phyloP scores from a whole-genome alignment of 2,113 vertebrate genomes.

The Catagonus wagneri region DNA sequence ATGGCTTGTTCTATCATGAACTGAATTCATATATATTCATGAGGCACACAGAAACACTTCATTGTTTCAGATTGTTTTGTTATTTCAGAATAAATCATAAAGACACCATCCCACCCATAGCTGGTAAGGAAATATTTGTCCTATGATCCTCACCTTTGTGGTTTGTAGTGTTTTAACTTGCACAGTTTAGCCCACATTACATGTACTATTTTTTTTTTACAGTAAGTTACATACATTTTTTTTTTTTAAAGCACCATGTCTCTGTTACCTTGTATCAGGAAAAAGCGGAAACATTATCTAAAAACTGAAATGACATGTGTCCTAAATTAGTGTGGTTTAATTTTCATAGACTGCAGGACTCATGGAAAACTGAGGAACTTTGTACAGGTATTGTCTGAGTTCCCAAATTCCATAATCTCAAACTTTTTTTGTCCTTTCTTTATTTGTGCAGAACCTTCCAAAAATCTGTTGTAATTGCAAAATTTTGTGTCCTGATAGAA shows the following conservation, averaged over 20 bases:
- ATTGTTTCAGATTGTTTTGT: constrained; percentile 86
- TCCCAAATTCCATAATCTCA: constrained; percentile 48
- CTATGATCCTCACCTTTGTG: constrained; percentile 76
- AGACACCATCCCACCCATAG: constrained; percentile 63
- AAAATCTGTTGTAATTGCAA: constrained; percentile 30
- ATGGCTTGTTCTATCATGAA: constrained; percentile 85
- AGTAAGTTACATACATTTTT: constrained; percentile 6
- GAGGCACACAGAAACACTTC: constrained; percentile 78
- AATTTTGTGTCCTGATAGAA: neutral
- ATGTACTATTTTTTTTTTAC: neutral
- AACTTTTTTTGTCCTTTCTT: constrained; percentile 53
- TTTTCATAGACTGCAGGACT: neutral
- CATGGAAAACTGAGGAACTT: neutral
- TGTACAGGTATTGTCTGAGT: neutral
- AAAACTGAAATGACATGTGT: neutral
- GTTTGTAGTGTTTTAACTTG: constrained; percentile 77
- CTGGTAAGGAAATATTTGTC: constrained; percentile 81
- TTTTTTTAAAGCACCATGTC: neutral
- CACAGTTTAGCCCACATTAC: constrained; percentile 41
- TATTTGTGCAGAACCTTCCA: constrained; percentile 64
- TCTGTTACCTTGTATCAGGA: constrained; percentile 24
- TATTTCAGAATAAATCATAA: constrained; percentile 83
- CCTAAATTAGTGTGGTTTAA: constrained; percentile 2
- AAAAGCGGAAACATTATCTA: neutral
- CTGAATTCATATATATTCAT: constrained; percentile 78